Percentiles rank a stretch among this genome's conserved stretches.
Evolutionary conservation across 2,797 vertebrate species (phyloP).

Genomic region (Pangasius djambal): DNA sequence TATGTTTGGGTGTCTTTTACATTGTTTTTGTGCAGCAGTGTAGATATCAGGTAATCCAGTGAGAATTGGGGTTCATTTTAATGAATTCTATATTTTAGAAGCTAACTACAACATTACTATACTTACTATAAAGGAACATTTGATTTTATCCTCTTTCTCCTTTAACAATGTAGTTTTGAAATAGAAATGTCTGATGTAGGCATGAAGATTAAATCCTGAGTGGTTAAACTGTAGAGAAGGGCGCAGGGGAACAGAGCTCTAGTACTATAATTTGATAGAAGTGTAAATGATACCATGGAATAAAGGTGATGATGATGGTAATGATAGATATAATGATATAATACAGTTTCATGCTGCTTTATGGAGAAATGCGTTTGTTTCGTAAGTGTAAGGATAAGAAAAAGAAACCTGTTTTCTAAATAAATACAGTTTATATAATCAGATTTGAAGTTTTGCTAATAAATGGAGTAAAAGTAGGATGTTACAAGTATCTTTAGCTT

Average conservation of each 20-base stretch:
- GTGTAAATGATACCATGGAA: neutral
- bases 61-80: neutral
- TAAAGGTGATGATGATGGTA: neutral
- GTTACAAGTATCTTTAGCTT: neutral
- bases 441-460: neutral
- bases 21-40: neutral
- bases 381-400: neutral
- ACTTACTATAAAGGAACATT: neutral
- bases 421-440: no score
- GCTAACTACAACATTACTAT: neutral
- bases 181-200: neutral
- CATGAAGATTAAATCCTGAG: neutral
- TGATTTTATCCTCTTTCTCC: neutral
- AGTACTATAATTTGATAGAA: neutral
- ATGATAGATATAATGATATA: neutral
- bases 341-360: neutral
- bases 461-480: neutral
- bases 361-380: neutral
- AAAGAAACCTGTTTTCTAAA: neutral
- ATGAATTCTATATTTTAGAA: neutral
- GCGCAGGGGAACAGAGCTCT: neutral
- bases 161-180: constrained; percentile 2
- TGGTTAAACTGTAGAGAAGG: neutral
- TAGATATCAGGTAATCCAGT: neutral
- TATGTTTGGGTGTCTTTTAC: neutral